These are phyloP conservation scores for Campoplex nolae DNA, from an alignment of 2,888 invertebrate genomes.

Conservation along the genomic window DNA sequence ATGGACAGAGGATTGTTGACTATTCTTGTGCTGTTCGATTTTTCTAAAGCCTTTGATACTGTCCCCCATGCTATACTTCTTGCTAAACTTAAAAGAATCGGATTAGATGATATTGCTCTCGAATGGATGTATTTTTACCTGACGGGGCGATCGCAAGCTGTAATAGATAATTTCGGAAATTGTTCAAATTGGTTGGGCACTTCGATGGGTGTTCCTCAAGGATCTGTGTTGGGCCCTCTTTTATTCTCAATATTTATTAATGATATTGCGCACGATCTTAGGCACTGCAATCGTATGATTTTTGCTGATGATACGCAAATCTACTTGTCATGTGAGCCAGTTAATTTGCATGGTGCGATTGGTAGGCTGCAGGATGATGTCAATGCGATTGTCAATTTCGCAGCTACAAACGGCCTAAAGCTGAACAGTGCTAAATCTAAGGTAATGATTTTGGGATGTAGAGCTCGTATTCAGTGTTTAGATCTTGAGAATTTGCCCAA, in stretches of 20 bases:
- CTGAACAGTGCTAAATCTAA: too few relatives aligned
- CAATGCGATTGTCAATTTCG: too few relatives aligned
- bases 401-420: too few relatives aligned
- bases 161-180: neutral
- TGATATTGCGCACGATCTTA: too few relatives aligned
- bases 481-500: too few relatives aligned
- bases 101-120: neutral
- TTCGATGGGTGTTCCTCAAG: neutral
- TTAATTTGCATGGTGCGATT: too few relatives aligned
- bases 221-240: neutral
- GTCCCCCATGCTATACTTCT: neutral
- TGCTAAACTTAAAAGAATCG: neutral
- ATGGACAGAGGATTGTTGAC: neutral
- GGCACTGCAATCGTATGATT: neutral
- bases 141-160: neutral
- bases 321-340: neutral
- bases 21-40: too few relatives aligned
- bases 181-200: neutral
- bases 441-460: too few relatives aligned
- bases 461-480: too few relatives aligned
- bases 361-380: too few relatives aligned
- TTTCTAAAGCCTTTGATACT: neutral
- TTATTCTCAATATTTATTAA: neutral
- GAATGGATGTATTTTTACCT: neutral
- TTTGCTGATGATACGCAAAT: neutral